Evolutionary conservation across 2,888 invertebrate species (phyloP).

Genomic region (Heliconius aoede): DNA sequence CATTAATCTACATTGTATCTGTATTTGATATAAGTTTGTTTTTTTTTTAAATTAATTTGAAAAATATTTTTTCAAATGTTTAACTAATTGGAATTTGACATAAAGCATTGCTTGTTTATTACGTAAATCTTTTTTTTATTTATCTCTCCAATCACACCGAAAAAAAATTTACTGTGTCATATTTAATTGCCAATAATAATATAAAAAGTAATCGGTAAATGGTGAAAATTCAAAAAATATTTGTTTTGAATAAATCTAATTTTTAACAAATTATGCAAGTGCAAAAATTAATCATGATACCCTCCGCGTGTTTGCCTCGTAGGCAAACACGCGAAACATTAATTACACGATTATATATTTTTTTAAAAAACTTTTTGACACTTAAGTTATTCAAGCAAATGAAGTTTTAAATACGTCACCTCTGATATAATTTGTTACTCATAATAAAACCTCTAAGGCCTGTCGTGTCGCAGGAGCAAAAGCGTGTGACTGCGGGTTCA

Average conservation of each 20-base stretch:
- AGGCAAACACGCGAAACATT: slow-evolving; percentile 23
- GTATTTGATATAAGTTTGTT: too few relatives aligned
- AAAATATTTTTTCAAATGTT: too few relatives aligned
- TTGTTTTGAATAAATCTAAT: background rate
- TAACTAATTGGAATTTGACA: too few relatives aligned
- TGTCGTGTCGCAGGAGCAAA: too few relatives aligned
- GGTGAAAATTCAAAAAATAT: background rate
- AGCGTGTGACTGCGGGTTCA: too few relatives aligned
- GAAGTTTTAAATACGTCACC: background rate
- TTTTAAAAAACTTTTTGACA: slow-evolving; percentile 1
- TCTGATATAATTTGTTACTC: slow-evolving; percentile 5
- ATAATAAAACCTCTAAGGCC: background rate
- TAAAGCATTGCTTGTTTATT: too few relatives aligned
- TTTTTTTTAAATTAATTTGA: too few relatives aligned
- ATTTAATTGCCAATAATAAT: background rate
- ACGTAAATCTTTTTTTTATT: too few relatives aligned
- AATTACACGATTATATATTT: slow-evolving; percentile 8
- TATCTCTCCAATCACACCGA: too few relatives aligned
- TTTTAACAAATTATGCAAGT: slow-evolving; percentile 6
- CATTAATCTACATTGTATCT: too few relatives aligned
- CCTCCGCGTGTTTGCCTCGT: too few relatives aligned
- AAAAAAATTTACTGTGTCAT: too few relatives aligned
- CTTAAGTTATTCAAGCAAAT: background rate
- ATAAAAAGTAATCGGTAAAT: background rate
- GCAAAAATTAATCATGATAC: slow-evolving; percentile 31